Base-by-base conservation (phyloP, 2,888 invertebrate species). In the Malthinus flaveolus region DNA sequence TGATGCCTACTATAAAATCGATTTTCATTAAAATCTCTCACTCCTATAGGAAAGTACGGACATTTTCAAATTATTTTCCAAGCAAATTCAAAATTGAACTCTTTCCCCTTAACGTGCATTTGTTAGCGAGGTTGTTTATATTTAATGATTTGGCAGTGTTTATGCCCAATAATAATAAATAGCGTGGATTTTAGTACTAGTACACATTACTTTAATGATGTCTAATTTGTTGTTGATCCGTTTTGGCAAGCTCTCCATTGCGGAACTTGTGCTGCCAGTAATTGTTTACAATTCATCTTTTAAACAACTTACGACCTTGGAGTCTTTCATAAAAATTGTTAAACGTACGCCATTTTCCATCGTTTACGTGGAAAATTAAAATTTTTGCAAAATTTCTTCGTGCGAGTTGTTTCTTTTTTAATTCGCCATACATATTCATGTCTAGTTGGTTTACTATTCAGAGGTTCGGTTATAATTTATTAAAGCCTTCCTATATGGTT, bases 201-300 rank as follows among this genome's bases (percentile, higher is more conserved):
- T 37, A 49, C 49, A 37, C 7, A 6, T 11, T 32, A 31, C 37
- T 49, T 23, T 23, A 49, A 52, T 37, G 45, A 52, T 45, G 45
- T 35, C 45, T 46, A 52, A 52, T 45, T 36, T 52, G 52, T 52
- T 51, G 34, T 36, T 35, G 36, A 52, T 52, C 46, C 39, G 39
- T 32, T 33, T 52, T 52, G 52, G 52, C 52, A 52, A 52, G 52
- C 35, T 37, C 9, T n/a, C 52, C 52, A 37, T 52, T 52, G 52
- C 52, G 52, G 52, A 52, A 52, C 52, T 52, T 11, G 45, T 45
- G 52, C 45, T 52, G 52, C 45, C 52, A 52, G 52, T 46, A 46
- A 52, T 33, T 35, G 52, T 31, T 52, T 46, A 46, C 45, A 45
- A 32, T 47, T 47, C 36, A 23, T 23, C 23, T 23, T 23, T 23